Evolutionary conservation across 1,140 invertebrate genomes (phyloP).

Genomic region (Meteorus sp.): DNA sequence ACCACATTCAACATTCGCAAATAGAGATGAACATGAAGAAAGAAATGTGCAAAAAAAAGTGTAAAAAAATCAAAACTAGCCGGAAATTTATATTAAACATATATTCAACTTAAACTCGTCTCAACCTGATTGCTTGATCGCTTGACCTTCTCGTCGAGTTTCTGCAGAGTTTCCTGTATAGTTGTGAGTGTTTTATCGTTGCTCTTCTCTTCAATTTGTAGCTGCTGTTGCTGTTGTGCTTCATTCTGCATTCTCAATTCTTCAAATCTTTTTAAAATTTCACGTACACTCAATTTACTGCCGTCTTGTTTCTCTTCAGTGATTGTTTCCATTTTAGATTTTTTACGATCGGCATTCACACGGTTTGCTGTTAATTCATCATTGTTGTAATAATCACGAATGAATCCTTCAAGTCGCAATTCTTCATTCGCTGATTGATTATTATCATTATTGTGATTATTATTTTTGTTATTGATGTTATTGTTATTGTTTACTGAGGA

Average conservation of each 20-base stretch:
- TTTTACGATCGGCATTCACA: constrained; percentile 42
- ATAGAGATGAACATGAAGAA: not conserved
- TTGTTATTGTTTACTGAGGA: not conserved
- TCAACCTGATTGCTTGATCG: constrained; percentile 49
- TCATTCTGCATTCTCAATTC: constrained; percentile 63
- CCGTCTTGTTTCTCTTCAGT: constrained; percentile 72
- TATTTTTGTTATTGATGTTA: too few species aligned
- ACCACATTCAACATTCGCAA: not conserved
- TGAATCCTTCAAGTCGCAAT: constrained; percentile 41
- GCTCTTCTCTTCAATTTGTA: constrained; percentile 47
- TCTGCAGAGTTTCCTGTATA: constrained; percentile 57
- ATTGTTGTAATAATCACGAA: constrained; percentile 50
- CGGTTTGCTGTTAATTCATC: constrained; percentile 38
- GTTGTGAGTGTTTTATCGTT: constrained; percentile 53
- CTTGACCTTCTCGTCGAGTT: constrained; percentile 58
- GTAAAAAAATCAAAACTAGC: not conserved
- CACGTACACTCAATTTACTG: constrained; percentile 76
- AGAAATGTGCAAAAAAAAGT: not conserved
- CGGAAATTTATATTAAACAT: not conserved
- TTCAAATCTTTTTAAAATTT: constrained; percentile 78
- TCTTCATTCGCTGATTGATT: constrained; percentile 37
- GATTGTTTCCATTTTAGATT: constrained; percentile 72
- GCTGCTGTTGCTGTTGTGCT: constrained; percentile 22
- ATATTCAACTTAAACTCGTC: constrained; percentile 9
- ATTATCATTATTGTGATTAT: not conserved